Base-by-base conservation (phyloP, 2,888 invertebrate genomes). In the Chrysotoxum bicinctum region DNA sequence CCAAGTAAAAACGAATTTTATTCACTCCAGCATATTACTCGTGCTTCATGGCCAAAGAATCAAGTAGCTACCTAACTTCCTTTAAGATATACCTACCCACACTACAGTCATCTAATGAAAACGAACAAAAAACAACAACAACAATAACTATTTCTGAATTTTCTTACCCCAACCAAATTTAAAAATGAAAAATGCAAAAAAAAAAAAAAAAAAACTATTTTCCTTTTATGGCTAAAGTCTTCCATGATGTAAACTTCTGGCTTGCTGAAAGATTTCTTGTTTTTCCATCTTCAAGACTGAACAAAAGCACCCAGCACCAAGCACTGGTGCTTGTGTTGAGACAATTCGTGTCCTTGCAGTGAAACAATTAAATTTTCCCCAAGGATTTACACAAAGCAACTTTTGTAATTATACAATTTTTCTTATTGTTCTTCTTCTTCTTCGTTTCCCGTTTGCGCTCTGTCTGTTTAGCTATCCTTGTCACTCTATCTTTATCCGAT, bases 271-370 rank as follows among this genome's bases (percentile, higher is more conserved):
- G 48, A 64, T 64, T 64, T 58, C 21, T 43, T 30, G 19, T 40
- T 30, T 16, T 32, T 19, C n/a, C 54, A 32, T 58, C 58, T 32
- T 52, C 8, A 19, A 21, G 14, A 37, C 12, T 7, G 21, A 76
- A 60, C 68, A 60, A 74, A 74, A 52, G n/a, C n/a, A n/a, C n/a
- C n/a, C 19, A n/a, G n/a, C 21, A 35, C 32, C 32, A n/a, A 35
- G 32, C 2, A 7, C 19, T 48, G 48, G 0, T 45, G 21, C 32
- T 48, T 35, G 40, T n/a, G 32, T 26, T 78, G 19, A 73, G 50
- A 78, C 68, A 83, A 73, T 83, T 40, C 78, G 54, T 78, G 79
- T 83, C 83, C 83, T 83, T 79, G 83, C 79, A 79, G 64, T 56
- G 69, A 69, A 83, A 78, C 78, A 83, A 78, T 79, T 79, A 74